Evolutionary conservation across 2,113 vertebrate species (phyloP), one percentile per base, ranked within the genome.

Genomic region (Corythoichthys intestinalis): DNA sequence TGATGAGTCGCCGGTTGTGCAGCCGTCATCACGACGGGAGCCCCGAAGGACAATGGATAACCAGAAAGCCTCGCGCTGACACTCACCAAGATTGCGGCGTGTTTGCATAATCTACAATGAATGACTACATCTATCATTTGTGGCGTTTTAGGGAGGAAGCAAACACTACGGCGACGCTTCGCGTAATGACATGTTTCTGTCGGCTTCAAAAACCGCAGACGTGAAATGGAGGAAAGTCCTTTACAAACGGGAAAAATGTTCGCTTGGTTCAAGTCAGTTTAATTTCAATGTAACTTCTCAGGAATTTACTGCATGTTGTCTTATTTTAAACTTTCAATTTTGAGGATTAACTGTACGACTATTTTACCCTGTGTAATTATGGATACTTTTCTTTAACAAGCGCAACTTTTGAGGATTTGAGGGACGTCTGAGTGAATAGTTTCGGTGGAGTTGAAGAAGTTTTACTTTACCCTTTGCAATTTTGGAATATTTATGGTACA

Each of bases 41-140:
- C 12, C 61, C 61, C 6, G 17, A 3, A 63, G 61, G 39, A 63
- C 61, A 47, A 63, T 34, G 12, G 44, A 63, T 63, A 48, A 48
- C 44, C 28, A 14, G 20, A 47, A 63, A 47, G 41, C 13, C 61
- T 46, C 5, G 44, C 20, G 12, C 6, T 28, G 61, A 47, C 61
- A 63, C 44, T 44, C 20, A 7, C 44, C n/a, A 13, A 63, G 44
- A 63, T 63, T 48, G 61, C 61, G 13, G 44, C 12, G 44, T 61
- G 38, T 63, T 63, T 47, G 61, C 61, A 34, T 63, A 47, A 63
- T 63, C 61, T 34, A 6, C 20, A 34, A 63, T 14, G 41, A 63
- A 34, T 47, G 20, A 10, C 20, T 6, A 47, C 61, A 47, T 47
- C 61, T 28, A 63, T 63, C 61, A 63, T 63, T 47, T 34, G 20